phyloP scores from a whole-genome alignment of 2,888 invertebrate species.

The Aelia acuminata region DNA sequence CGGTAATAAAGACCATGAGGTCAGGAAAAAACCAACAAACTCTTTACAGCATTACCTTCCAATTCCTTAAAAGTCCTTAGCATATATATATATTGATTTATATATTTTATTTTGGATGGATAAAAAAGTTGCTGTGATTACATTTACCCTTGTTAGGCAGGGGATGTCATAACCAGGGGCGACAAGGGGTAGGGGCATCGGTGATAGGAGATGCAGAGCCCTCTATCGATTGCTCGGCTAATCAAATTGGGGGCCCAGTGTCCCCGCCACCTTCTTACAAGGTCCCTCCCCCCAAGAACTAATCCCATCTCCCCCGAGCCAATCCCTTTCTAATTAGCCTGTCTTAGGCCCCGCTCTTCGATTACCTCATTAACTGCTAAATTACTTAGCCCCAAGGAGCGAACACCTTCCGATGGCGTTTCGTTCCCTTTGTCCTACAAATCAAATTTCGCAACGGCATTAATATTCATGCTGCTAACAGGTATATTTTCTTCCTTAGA shows the following conservation, averaged over 20 bases:
- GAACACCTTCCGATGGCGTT: neutral
- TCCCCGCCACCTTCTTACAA: slow-evolving; percentile 33
- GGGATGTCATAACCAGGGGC: neutral
- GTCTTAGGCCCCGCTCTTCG: slow-evolving; percentile 11
- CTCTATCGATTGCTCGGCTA: slow-evolving; percentile 12
- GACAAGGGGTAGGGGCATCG: neutral
- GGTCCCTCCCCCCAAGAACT: neutral
- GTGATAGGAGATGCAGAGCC: slow-evolving; percentile 6
- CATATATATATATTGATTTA: no score
- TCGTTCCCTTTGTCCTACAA: neutral
- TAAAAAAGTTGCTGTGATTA: no score
- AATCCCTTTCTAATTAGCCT: slow-evolving; percentile 40
- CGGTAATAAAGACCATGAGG: no score
- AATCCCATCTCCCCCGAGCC: slow-evolving; percentile 32
- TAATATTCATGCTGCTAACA: neutral
- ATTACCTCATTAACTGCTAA: slow-evolving; percentile 14
- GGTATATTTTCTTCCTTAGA: neutral
- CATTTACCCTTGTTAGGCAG: neutral
- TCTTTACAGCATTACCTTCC: no score
- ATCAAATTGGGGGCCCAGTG: slow-evolving; percentile 17
- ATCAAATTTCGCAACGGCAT: neutral
- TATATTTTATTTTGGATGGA: no score
- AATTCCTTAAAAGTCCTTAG: no score
- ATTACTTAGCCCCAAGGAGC: neutral
- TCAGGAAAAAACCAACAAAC: no score